A percentile compares a stretch with the other conserved stretches of the same genome.
Evolutionary conservation across 2,113 vertebrate genomes (phyloP).

Genomic region (Morone saxatilis): DNA sequence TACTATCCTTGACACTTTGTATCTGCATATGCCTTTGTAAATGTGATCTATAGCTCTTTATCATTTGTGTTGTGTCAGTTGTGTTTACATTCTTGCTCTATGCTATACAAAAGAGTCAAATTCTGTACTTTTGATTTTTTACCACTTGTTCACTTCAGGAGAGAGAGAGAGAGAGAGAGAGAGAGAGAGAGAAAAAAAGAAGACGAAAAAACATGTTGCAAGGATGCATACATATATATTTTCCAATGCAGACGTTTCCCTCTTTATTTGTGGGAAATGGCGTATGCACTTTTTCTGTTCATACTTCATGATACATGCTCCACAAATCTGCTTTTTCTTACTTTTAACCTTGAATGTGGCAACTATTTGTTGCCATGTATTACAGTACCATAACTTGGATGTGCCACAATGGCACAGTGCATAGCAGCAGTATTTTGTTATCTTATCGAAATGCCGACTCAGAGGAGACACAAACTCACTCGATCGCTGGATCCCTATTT

Average conservation of each 20-base stretch:
- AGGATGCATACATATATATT: not conserved
- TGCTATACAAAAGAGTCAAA: not conserved
- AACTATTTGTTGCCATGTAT: not conserved
- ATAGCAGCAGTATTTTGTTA: constrained; percentile 1
- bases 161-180: too few relatives aligned
- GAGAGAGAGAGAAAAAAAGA: too few relatives aligned
- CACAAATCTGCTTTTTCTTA: not conserved
- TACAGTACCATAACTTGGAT: not conserved
- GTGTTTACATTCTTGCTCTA: too few relatives aligned
- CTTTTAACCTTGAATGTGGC: not conserved
- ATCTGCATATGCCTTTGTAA: too few relatives aligned
- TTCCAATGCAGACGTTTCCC: not conserved
- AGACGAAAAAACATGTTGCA: not conserved
- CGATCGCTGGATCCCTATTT: constrained; percentile 54
- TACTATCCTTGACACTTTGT: too few relatives aligned
- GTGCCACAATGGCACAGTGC: not conserved
- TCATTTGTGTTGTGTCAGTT: too few relatives aligned
- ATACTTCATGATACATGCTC: not conserved
- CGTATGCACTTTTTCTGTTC: not conserved
- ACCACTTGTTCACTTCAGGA: not conserved
- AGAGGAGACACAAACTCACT: constrained; percentile 47
- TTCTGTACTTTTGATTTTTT: not conserved
- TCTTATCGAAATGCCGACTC: constrained; percentile 43
- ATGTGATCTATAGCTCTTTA: too few relatives aligned
- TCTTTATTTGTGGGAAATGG: not conserved